phyloP scores from a whole-genome alignment of 2,113 vertebrate genomes.

The Synchiropus splendidus region DNA sequence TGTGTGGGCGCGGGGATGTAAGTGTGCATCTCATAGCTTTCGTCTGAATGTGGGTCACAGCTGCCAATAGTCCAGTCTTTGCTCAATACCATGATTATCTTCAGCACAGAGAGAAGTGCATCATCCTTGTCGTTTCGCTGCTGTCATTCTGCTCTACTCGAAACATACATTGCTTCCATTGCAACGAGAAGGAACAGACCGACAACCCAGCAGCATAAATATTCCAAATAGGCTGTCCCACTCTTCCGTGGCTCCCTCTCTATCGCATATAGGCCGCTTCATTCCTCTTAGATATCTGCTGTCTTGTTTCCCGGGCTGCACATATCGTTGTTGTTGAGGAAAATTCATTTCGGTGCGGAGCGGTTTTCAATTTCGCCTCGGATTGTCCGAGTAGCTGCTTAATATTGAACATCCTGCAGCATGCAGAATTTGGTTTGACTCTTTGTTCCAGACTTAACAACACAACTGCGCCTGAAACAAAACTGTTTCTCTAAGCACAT shows the following conservation, averaged over 20 bases:
- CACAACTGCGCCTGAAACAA: not conserved
- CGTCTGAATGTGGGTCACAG: conserved; percentile 66
- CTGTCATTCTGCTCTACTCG: conserved; percentile 1
- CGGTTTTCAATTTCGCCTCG: conserved; percentile 26
- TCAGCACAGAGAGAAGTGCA: conserved; percentile 22
- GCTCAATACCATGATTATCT: conserved; percentile 28
- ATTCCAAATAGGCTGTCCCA: conserved; percentile 24
- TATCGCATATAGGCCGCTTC: conserved; percentile 9
- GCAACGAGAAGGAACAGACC: conserved; percentile 2
- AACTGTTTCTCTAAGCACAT: no score
- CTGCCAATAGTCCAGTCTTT: conserved; percentile 47
- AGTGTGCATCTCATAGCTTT: conserved; percentile 10
- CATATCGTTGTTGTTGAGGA: conserved; percentile 22
- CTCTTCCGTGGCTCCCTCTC: conserved; percentile 12
- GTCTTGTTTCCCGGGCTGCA: conserved; percentile 19
- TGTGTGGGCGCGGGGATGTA: conserved; percentile 17
- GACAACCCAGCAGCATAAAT: conserved; percentile 9
- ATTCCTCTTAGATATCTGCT: conserved; percentile 27
- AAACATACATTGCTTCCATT: not conserved
- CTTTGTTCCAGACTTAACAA: conserved; percentile 3
- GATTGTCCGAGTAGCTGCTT: not conserved
- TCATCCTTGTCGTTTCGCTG: conserved; percentile 14
- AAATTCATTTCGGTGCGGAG: conserved; percentile 26
- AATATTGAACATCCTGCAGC: no score
- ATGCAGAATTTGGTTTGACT: no score